Base-by-base conservation (phyloP, 1,140 invertebrate species). In the Chlorops oryzae region DNA sequence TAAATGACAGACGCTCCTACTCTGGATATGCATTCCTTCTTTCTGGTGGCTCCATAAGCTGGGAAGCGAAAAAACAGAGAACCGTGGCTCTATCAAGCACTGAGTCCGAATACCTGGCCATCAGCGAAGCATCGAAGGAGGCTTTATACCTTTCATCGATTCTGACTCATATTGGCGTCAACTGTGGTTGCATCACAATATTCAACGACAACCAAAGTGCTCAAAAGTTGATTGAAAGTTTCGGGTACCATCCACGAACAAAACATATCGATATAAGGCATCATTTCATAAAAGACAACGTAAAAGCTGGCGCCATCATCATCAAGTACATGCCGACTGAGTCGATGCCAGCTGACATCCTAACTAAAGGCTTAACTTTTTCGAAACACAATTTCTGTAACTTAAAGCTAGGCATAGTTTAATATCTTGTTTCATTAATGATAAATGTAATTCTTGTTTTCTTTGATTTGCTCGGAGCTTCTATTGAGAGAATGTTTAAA, bases 91-190 rank as follows among this genome's bases (percentile, higher is more conserved):
- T n/a, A n/a, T 62, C 57, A 9, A 57, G 57, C 1, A 74, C 68
- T 9, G 70, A 76, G 55, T 69, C 72, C 0, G 74, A 76, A 54
- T 73, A 71, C 46, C 63, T 75, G 52, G 74, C 65, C 28, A 56
- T 56, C 9, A 54, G 55, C 57, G 59, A 61, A 49, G 58, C 53
- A 15, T 43, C 56, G 10, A 65, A 65, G 50, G 58, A 71, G 43
- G n/a, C n/a, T n/a, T n/a, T n/a, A n/a, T n/a, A n/a, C n/a, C n/a
- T n/a, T n/a, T n/a, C n/a, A n/a, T n/a, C n/a, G n/a, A n/a, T n/a
- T n/a, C n/a, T n/a, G n/a, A n/a, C n/a, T n/a, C n/a, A n/a, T n/a
- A n/a, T n/a, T n/a, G n/a, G n/a, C n/a, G n/a, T n/a, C n/a, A n/a
- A n/a, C n/a, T n/a, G n/a, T n/a, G n/a, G n/a, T n/a, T n/a, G n/a